Percentiles rank a stretch among this genome's conserved stretches.
Conservation (phyloP, 2,797 vertebrate genomes). For the Anolis apletophallus region DNA sequence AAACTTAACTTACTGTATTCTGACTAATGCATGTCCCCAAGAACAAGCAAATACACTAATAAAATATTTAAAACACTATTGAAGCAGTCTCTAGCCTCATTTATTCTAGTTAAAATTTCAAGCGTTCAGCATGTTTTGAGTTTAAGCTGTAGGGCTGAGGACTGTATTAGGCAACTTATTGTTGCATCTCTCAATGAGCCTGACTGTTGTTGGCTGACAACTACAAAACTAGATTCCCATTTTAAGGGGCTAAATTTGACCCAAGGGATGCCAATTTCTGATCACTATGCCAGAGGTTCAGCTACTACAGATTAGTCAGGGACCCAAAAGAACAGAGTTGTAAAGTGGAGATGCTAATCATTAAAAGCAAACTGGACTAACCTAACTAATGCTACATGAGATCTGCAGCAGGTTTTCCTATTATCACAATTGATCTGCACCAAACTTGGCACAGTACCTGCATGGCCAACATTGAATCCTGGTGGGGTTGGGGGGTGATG, state of each 20-base stretch:
- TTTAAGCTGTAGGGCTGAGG: neutral
- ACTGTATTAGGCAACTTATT: neutral
- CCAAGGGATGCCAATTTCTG: neutral
- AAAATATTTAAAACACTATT: neutral
- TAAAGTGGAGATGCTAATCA: neutral
- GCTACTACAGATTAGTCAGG: neutral
- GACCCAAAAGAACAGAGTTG: neutral
- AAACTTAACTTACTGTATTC: conserved; percentile 2
- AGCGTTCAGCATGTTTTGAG: neutral
- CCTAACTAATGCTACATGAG: too few species aligned
- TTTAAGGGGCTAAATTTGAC: neutral
- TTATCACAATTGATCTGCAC: too few species aligned
- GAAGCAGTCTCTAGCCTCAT: neutral
- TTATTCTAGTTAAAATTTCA: neutral
- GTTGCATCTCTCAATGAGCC: neutral
- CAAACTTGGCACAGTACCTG: too few species aligned
- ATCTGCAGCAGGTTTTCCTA: too few species aligned
- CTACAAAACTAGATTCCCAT: neutral
- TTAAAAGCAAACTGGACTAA: too few species aligned
- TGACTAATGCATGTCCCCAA: conserved; percentile 10
- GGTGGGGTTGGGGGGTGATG: too few species aligned
- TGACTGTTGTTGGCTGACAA: neutral
- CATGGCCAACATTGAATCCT: too few species aligned
- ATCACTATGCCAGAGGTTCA: neutral
- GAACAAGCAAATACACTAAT: conserved; percentile 7